Conservation (phyloP, 30 jellyfish, hydroid and myxozoan species). For the Aurelia aurita complex sp. Pacific region DNA sequence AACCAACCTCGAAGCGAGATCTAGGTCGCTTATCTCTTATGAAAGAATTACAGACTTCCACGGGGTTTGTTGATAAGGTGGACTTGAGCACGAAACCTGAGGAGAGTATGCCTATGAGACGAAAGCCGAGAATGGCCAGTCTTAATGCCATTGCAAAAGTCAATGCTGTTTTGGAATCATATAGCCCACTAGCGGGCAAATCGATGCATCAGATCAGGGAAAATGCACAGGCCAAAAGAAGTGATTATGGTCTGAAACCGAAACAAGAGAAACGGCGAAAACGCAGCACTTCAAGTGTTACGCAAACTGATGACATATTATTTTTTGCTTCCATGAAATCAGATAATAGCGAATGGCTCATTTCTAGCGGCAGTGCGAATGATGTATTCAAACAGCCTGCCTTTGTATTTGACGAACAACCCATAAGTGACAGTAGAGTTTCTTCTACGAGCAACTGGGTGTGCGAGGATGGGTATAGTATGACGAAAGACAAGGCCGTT, state of each 20-base stretch:
- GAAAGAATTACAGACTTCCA: constrained; percentile 58
- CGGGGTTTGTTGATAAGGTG: constrained; percentile 77
- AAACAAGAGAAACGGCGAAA: constrained; percentile 48
- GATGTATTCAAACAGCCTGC: constrained; percentile 55
- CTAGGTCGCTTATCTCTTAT: constrained; percentile 34
- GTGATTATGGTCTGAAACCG: constrained; percentile 7
- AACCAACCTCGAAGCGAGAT: constrained; percentile 12
- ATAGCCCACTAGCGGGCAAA: constrained; percentile 62
- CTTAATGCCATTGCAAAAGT: constrained; percentile 97
- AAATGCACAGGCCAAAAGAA: constrained; percentile 1
- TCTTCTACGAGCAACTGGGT: constrained; percentile 74
- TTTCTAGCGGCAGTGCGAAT: constrained; percentile 39
- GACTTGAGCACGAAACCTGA: constrained; percentile 49
- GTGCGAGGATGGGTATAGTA: constrained; percentile 36
- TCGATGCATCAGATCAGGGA: constrained; percentile 23
- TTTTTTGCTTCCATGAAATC: constrained; percentile 47
- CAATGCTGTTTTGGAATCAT: constrained; percentile 90
- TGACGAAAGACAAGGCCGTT: constrained; percentile 84
- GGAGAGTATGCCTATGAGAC: constrained; percentile 50
- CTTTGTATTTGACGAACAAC: constrained; percentile 35
- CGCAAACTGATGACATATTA: constrained; percentile 51
- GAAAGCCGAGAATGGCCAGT: constrained; percentile 97
- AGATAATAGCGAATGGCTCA: constrained; percentile 45
- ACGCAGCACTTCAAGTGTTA: constrained; percentile 75
- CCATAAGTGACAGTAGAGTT: constrained; percentile 74